phyloP scores from a whole-genome alignment of 2,888 invertebrate genomes.

The Eupithecia abbreviata region DNA sequence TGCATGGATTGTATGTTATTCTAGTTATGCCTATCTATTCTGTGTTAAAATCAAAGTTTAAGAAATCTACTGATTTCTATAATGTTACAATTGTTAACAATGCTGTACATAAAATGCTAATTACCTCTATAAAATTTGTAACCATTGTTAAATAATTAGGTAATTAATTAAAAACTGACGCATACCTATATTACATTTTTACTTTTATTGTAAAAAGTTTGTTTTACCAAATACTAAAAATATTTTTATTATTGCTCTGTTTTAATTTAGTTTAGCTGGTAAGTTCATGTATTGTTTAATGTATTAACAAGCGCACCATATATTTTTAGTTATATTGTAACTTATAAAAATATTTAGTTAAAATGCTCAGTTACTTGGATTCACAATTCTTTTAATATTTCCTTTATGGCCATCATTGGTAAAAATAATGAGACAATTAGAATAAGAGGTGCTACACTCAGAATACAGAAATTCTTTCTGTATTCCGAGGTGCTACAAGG shows the following conservation, averaged over 20 bases:
- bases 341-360: background rate
- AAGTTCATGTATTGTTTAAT: conserved; percentile 2
- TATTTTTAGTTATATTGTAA: background rate
- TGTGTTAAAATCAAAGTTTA: background rate
- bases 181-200: background rate
- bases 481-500: background rate
- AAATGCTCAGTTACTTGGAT: background rate
- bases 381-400: background rate
- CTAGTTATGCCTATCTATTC: background rate
- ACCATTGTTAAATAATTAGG: background rate
- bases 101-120: conserved; percentile 9
- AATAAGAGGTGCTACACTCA: background rate
- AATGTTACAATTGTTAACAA: background rate
- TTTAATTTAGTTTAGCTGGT: conserved; percentile 42
- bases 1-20: conserved; percentile 33
- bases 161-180: background rate
- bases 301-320: conserved; percentile 5
- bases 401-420: background rate
- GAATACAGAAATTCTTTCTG: too few relatives aligned
- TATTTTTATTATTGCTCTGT: conserved; percentile 55
- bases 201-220: conserved; percentile 5
- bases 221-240: conserved; percentile 71
- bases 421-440: background rate
- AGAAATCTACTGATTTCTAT: background rate
- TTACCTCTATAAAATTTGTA: background rate